phyloP scores from a whole-genome alignment of 1,140 invertebrate species.

The Papilio dardanus region DNA sequence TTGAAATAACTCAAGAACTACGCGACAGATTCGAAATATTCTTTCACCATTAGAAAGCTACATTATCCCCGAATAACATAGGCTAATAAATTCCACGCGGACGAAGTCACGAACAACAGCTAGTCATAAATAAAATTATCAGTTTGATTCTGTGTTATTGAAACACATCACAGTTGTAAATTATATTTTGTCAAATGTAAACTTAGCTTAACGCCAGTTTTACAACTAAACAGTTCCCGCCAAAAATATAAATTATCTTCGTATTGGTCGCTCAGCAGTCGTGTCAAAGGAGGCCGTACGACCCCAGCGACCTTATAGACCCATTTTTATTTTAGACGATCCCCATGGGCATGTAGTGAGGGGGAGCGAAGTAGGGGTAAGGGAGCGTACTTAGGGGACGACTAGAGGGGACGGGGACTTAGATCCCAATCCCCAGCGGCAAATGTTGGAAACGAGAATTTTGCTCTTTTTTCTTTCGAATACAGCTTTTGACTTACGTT shows the following conservation, averaged over 20 bases:
- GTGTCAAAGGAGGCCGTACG: background rate
- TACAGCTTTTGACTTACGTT: too few species aligned
- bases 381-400: constrained; percentile 40
- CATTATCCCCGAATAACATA: too few species aligned
- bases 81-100: too few species aligned
- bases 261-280: background rate
- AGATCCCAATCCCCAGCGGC: constrained; percentile 59
- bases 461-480: constrained; percentile 15
- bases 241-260: background rate
- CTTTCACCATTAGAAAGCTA: too few species aligned
- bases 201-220: background rate
- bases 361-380: constrained; percentile 38
- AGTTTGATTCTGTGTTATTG: background rate
- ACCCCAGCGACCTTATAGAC: constrained; percentile 49
- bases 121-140: too few species aligned
- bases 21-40: too few species aligned
- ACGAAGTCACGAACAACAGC: too few species aligned
- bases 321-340: constrained; percentile 51
- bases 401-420: constrained; percentile 52
- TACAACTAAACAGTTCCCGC: background rate
- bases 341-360: constrained; percentile 49
- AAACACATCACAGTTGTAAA: background rate
- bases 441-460: constrained; percentile 38
- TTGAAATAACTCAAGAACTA: too few species aligned
- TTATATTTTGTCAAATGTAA: background rate